phyloP scores from a whole-genome alignment of 2,113 vertebrate species.

The Bubo scandiacus region DNA sequence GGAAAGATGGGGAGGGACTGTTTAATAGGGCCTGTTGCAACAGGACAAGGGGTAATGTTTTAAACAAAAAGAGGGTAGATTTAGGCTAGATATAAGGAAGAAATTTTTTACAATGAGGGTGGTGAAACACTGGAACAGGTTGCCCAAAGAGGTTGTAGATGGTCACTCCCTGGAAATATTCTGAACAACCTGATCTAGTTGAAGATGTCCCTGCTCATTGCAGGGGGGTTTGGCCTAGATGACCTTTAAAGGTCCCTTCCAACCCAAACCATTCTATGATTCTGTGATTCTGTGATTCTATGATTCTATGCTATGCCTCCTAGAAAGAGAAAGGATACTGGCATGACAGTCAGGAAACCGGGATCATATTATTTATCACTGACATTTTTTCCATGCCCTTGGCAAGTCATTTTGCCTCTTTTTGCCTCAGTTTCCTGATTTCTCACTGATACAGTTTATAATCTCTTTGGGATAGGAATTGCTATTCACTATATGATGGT shows the following conservation, averaged over 20 bases:
- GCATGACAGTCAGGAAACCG: neutral
- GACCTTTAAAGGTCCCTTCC: neutral
- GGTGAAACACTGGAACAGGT: neutral
- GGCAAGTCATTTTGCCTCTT: neutral
- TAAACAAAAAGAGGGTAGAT: neutral
- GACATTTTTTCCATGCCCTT: neutral
- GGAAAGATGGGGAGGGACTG: neutral
- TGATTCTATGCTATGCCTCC: neutral
- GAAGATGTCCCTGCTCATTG: neutral
- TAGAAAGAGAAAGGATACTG: neutral
- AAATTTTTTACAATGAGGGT: neutral
- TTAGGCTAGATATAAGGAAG: neutral
- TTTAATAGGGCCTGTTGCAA: neutral
- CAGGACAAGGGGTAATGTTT: neutral
- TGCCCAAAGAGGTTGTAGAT: neutral
- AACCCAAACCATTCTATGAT: neutral
- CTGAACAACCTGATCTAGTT: neutral
- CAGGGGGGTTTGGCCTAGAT: neutral
- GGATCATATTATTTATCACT: neutral
- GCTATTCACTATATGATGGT: neutral
- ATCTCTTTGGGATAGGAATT: neutral
- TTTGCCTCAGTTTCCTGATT: neutral
- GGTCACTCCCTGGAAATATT: neutral
- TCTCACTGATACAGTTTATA: neutral
- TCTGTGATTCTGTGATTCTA: neutral